A percentile compares a stretch with the other conserved stretches of the same genome.
Evolutionary conservation across 2,888 invertebrate species (phyloP).

Genomic region (Trachelus stipa): DNA sequence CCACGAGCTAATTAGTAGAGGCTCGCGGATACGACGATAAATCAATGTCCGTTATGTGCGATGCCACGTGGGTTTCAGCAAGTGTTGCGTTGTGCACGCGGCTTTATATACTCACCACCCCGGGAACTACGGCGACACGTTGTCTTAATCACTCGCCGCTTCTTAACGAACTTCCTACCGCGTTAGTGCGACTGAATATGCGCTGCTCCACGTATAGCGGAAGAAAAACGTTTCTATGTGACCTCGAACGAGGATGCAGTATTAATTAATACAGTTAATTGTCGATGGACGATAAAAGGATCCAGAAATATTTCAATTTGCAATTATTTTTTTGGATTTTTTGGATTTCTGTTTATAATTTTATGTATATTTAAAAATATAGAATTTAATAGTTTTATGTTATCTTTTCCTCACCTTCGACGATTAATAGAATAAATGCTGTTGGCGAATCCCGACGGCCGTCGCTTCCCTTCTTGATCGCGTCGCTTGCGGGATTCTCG

Average conservation of each 20-base stretch:
- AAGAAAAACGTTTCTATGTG: neutral
- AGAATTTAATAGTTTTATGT: neutral
- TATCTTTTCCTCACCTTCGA: neutral
- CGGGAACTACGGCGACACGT: neutral
- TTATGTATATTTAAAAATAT: neutral
- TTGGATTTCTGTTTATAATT: neutral
- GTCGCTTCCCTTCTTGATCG: neutral
- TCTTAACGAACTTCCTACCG: conserved; percentile 20
- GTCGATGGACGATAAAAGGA: neutral
- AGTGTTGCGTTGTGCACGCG: conserved; percentile 34
- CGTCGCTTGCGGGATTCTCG: neutral
- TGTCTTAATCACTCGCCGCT: conserved; percentile 46
- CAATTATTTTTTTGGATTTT: neutral
- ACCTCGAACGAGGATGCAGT: neutral
- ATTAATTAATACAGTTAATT: neutral
- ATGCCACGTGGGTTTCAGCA: conserved; percentile 48
- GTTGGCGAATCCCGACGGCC: neutral
- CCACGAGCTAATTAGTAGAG: conserved; percentile 45
- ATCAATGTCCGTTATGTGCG: conserved; percentile 44
- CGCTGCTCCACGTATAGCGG: neutral
- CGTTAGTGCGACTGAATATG: neutral
- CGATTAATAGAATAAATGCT: neutral
- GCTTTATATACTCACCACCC: neutral
- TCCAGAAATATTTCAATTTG: neutral
- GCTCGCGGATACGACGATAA: conserved; percentile 46